Percentiles rank a stretch among this genome's conserved stretches.
Conservation (phyloP, 2,797 vertebrate genomes). For the Cyprinella venusta region DNA sequence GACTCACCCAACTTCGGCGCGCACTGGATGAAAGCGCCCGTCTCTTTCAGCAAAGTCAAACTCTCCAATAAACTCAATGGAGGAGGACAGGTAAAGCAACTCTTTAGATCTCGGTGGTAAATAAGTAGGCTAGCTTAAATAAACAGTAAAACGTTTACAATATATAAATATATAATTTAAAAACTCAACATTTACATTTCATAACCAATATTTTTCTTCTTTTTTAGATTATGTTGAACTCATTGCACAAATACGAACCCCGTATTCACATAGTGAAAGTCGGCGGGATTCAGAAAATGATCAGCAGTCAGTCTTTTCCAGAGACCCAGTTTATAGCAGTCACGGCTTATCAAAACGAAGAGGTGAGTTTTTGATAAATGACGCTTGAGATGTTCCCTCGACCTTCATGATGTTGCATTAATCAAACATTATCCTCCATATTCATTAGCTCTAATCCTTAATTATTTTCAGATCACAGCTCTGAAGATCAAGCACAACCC, state of each 20-base stretch:
- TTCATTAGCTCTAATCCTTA: background rate
- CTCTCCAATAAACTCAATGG: conserved; percentile 85
- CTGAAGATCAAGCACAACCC: conserved; percentile 87
- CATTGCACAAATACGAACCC: conserved; percentile 84
- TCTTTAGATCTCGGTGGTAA: background rate
- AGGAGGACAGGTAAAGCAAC: conserved; percentile 78
- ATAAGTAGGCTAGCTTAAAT: background rate
- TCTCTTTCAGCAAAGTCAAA: conserved; percentile 86
- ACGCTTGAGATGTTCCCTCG: background rate
- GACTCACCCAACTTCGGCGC: conserved; percentile 85
- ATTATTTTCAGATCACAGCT: conserved; percentile 77
- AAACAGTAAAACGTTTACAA: background rate
- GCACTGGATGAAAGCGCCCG: conserved; percentile 84
- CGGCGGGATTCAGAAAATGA: conserved; percentile 84
- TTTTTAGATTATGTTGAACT: conserved; percentile 84
- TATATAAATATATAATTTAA: too few species aligned
- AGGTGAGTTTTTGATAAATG: conserved; percentile 67
- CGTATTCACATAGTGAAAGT: conserved; percentile 85
- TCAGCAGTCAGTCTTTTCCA: conserved; percentile 83
- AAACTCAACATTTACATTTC: background rate
- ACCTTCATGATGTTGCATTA: background rate
- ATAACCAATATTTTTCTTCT: background rate
- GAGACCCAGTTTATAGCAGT: conserved; percentile 85
- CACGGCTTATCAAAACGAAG: conserved; percentile 84
- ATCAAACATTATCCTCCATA: background rate